Conservation (phyloP, 2,797 vertebrate species). For the Luscinia megarhynchos region DNA sequence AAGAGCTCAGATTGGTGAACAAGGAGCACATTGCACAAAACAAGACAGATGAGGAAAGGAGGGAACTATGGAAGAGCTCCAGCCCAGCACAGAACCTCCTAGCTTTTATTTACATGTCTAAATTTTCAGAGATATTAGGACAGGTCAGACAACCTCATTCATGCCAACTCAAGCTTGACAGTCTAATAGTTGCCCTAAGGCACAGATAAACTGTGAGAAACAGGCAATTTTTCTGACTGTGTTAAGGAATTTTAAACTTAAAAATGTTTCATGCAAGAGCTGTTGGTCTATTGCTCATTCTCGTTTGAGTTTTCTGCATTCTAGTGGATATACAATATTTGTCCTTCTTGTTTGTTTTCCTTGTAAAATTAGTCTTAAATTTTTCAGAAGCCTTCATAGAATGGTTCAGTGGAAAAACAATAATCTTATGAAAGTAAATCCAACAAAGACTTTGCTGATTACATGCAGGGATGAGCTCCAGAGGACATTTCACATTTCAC, state of each 20-base stretch:
- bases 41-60: background rate
- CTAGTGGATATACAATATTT: background rate
- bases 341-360: background rate
- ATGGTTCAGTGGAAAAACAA: background rate
- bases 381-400: background rate
- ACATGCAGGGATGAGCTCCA: background rate
- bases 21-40: background rate
- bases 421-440: background rate
- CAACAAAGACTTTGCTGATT: background rate
- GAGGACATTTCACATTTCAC: background rate
- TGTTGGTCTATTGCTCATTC: background rate
- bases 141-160: background rate
- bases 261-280: background rate
- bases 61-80: background rate
- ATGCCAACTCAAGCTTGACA: background rate
- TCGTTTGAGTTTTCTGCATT: background rate
- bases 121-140: background rate
- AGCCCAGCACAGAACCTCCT: background rate
- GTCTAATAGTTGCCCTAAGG: background rate
- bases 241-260: background rate
- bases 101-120: background rate
- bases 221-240: background rate
- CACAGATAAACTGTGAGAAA: background rate
- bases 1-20: background rate
- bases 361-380: background rate